Base-by-base conservation (phyloP, 2,797 vertebrate species). In the Erpetoichthys calabaricus region DNA sequence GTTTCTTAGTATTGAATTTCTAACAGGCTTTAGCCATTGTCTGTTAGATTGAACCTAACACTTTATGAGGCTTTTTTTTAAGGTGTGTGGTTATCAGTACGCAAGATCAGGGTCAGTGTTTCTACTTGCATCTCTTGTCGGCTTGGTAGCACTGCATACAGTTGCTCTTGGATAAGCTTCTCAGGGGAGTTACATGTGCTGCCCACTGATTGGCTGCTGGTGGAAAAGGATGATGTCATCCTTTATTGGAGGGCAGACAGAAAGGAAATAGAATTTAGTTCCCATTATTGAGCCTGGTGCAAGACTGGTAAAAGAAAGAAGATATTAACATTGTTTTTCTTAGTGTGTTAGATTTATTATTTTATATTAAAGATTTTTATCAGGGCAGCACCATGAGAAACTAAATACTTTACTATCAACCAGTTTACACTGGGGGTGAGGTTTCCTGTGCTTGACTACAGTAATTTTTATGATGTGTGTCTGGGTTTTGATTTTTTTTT, bases 221-320 rank as follows among this genome's bases (percentile, higher is more conserved):
- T 61, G 61, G 66, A 64, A 82, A 85, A 72, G 53, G 81, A 89
- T 86, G 80, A 82, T 81, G 75, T 84, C 91, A 97, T 91, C 69
- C 69, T 68, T n/a, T 73, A 71, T 67, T 78, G 71, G 63, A 64
- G 77, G 74, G 73, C 71, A 69, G 79, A 74, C 70, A 63, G 44
- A 68, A 58, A 74, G 66, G 71, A 78, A 77, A 77, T 72, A 66
- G 65, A 64, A 72, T 75, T 73, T 61, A 57, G 63, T 67, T 77
- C 67, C 71, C 72, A 70, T 79, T 76, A 70, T 64, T 65, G 68
- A 71, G 67, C 67, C n/a, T 56, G 2, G 6, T 75, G 72, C 67
- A 62, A 64, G 54, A 63, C 56, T 59, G 71, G 64, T 71, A 10
- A 42, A 53, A 59, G 60, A 70, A 80, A 74, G 65, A 64, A 3